phyloP scores from a whole-genome alignment of 1,140 invertebrate species.

The Anthonomus grandis region DNA sequence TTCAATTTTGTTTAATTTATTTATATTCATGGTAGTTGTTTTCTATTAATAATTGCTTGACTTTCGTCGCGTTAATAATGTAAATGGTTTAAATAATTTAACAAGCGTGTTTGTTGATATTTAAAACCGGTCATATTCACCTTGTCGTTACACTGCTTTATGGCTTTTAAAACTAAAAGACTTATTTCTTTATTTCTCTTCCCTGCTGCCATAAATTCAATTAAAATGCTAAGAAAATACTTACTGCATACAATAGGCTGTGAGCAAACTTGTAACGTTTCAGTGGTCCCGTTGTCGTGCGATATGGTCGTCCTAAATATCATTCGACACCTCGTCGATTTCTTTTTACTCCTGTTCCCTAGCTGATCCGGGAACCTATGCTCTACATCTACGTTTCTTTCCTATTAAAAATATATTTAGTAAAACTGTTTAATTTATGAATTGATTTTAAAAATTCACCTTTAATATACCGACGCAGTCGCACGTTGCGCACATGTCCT shows the following conservation, averaged over 20 bases:
- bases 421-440: neutral
- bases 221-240: slow-evolving; percentile 45
- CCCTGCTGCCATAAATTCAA: too few relatives aligned
- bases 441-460: slow-evolving; percentile 4
- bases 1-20: too few relatives aligned
- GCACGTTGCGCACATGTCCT: slow-evolving; percentile 87
- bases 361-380: slow-evolving; percentile 81
- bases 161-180: too few relatives aligned
- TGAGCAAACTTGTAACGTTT: slow-evolving; percentile 89
- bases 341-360: slow-evolving; percentile 79
- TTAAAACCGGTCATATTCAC: too few relatives aligned
- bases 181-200: too few relatives aligned
- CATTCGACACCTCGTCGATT: slow-evolving; percentile 92
- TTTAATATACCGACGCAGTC: slow-evolving; percentile 86
- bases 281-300: slow-evolving; percentile 67
- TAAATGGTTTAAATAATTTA: too few relatives aligned
- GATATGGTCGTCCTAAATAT: slow-evolving; percentile 83
- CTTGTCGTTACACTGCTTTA: too few relatives aligned
- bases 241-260: slow-evolving; percentile 94
- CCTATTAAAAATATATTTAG: slow-evolving; percentile 43
- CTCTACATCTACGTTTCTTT: slow-evolving; percentile 95
- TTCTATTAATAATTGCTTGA: too few relatives aligned
- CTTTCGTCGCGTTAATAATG: too few relatives aligned
- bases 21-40: too few relatives aligned
- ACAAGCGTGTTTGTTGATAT: too few relatives aligned